phyloP scores from a whole-genome alignment of 2,113 vertebrate species.

The Charina bottae region DNA sequence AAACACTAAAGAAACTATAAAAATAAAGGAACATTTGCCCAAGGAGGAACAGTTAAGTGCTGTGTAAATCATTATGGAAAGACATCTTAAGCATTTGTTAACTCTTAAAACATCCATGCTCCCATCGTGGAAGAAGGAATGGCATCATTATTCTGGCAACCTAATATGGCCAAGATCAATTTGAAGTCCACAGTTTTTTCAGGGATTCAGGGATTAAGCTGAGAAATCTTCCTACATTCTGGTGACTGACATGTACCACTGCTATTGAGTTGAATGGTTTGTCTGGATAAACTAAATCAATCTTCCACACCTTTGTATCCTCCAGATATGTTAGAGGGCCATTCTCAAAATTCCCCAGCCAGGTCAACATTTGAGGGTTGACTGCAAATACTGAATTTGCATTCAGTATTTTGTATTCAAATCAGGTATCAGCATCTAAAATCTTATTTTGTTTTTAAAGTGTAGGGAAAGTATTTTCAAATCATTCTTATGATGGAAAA shows the following conservation, averaged over 20 bases:
- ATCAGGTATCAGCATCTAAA: not conserved
- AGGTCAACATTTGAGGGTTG: not conserved
- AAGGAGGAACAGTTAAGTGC: not conserved
- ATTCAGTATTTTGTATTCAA: not conserved
- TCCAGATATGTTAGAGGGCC: not conserved
- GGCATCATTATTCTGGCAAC: not conserved
- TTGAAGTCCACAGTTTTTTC: not conserved
- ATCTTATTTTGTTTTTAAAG: not conserved
- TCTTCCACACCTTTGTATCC: not conserved
- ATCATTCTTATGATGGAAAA: not conserved
- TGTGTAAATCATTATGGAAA: not conserved
- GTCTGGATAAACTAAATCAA: not conserved
- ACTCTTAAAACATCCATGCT: not conserved
- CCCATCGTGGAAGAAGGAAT: not conserved
- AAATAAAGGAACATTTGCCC: not conserved
- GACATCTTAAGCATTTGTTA: not conserved
- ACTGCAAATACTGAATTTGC: not conserved
- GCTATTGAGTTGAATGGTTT: not conserved
- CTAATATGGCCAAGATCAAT: not conserved
- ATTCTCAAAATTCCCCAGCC: not conserved
- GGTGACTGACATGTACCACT: not conserved
- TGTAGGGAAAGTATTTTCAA: not conserved
- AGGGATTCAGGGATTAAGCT: not conserved
- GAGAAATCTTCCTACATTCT: not conserved
- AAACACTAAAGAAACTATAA: slow-evolving; percentile 7